Conservation (phyloP, 23 tunicate species). For the Aplidium turbinatum region DNA sequence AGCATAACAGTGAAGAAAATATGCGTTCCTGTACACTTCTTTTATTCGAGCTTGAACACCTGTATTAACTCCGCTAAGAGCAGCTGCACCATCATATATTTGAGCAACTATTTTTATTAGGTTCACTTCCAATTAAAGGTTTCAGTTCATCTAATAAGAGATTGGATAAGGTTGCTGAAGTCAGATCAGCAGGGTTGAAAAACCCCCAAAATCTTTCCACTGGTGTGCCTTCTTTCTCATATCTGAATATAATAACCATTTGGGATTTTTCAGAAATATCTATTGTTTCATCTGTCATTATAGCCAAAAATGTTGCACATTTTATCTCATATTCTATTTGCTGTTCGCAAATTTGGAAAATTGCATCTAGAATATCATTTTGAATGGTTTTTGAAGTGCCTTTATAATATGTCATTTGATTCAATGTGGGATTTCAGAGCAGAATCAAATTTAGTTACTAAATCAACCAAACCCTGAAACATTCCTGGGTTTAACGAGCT, state of each 20-base stretch:
- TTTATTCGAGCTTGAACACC: constrained; percentile 23
- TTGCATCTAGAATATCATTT: constrained; percentile 13
- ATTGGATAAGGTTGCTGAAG: neutral
- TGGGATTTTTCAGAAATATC: constrained; percentile 21
- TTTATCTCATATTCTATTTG: neutral
- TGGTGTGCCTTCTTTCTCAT: neutral
- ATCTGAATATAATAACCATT: constrained; percentile 5
- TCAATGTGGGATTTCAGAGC: neutral
- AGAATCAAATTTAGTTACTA: neutral
- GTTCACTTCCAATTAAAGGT: neutral
- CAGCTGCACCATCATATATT: constrained; percentile 26
- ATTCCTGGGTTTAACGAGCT: neutral
- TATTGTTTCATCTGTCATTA: constrained; percentile 23
- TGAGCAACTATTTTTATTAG: constrained; percentile 10
- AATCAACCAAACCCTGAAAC: constrained; percentile 1
- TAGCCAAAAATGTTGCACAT: constrained; percentile 1
- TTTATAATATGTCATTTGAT: neutral
- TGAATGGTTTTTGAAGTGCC: constrained; percentile 2
- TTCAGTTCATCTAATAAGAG: constrained; percentile 14
- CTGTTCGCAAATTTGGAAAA: neutral
- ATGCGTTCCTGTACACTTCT: constrained; percentile 13
- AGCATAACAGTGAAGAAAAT: constrained; percentile 18
- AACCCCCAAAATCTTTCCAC: constrained; percentile 31
- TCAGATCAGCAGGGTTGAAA: constrained; percentile 12
- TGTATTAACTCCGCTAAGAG: neutral